Evolutionary conservation across 2,113 vertebrate genomes (phyloP).

Genomic region (Mellivora capensis): DNA sequence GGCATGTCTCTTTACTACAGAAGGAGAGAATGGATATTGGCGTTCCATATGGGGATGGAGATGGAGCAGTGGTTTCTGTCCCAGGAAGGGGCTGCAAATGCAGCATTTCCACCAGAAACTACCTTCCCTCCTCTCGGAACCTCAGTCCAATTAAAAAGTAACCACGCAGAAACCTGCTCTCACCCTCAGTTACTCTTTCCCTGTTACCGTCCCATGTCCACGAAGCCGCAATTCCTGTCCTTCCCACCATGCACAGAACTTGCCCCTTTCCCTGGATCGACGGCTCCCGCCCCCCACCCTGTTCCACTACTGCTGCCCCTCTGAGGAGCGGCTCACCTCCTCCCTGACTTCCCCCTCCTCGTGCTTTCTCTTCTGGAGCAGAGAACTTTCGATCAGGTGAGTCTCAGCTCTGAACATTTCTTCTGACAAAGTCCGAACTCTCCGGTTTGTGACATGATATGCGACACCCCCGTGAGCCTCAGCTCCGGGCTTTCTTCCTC

Average conservation of each 20-base stretch:
- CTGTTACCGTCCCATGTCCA: background rate
- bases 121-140: rapidly evolving
- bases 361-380: background rate
- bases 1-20: rapidly evolving
- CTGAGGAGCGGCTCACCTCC: background rate
- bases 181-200: too few species aligned
- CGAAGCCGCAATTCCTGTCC: background rate
- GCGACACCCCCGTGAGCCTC: rapidly evolving
- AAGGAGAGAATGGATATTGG: background rate
- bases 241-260: too few species aligned
- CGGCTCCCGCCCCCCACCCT: background rate
- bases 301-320: background rate
- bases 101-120: background rate
- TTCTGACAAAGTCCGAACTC: rapidly evolving
- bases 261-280: too few species aligned
- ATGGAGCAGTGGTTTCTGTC: background rate
- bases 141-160: too few species aligned
- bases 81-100: background rate
- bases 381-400: background rate
- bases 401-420: background rate
- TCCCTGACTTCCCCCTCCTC: background rate
- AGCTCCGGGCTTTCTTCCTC: background rate
- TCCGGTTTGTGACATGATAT: rapidly evolving
- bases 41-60: too few species aligned
- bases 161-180: background rate